A percentile compares a stretch with the other conserved stretches of the same genome.
Evolutionary conservation across 2,797 vertebrate genomes (phyloP).

Genomic region (Nyctibius grandis): DNA sequence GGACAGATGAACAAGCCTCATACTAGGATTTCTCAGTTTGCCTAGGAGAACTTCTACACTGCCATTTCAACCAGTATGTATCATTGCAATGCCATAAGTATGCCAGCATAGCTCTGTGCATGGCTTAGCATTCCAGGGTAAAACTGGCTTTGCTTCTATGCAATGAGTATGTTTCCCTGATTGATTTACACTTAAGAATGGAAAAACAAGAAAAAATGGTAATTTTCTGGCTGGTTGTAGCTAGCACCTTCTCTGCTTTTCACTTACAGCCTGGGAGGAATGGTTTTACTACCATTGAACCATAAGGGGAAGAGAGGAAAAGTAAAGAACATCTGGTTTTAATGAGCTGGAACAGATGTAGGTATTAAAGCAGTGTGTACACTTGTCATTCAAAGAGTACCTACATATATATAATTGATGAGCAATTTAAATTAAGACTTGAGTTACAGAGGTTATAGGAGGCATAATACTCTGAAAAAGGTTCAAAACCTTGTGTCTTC

Average conservation of each 20-base stretch:
- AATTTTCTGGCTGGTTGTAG: neutral
- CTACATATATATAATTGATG: neutral
- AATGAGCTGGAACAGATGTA: slow-evolving; percentile 35
- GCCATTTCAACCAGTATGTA: neutral
- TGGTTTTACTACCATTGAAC: neutral
- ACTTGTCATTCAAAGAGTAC: neutral
- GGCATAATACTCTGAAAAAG: neutral
- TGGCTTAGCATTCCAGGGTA: neutral
- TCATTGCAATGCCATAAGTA: neutral
- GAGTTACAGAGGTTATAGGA: neutral
- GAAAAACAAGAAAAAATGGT: neutral
- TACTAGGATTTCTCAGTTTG: neutral
- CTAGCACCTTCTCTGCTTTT: neutral
- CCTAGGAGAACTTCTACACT: neutral
- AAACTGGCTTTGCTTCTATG: neutral
- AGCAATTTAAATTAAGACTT: neutral
- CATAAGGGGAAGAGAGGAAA: neutral
- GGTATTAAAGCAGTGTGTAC: neutral
- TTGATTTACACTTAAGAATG: neutral
- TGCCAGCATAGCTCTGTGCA: neutral
- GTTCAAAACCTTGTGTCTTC: neutral
- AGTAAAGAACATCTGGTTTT: slow-evolving; percentile 40
- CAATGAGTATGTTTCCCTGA: neutral
- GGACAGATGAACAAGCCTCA: neutral
- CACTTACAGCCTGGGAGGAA: neutral